Conservation (phyloP, 1,140 invertebrate genomes). For the Microplitis demolitor region DNA sequence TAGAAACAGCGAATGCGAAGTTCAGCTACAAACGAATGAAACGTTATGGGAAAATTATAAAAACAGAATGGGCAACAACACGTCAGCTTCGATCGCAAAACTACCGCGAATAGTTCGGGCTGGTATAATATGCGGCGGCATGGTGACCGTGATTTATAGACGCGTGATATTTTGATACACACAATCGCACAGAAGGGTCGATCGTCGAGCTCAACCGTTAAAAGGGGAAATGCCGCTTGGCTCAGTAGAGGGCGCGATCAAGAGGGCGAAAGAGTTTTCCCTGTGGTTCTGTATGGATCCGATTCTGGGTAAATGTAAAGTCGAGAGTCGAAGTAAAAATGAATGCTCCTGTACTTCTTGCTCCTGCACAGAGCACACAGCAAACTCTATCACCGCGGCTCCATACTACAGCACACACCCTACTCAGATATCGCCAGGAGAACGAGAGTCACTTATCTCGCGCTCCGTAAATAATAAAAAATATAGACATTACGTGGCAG, state of each 20-base stretch:
- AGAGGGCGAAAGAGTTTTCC: no score
- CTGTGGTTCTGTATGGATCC: no score
- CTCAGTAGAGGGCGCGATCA: no score
- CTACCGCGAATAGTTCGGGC: slow-evolving; percentile 28
- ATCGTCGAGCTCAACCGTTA: no score
- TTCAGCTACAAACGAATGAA: not conserved
- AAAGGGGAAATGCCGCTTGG: no score
- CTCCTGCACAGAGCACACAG: not conserved
- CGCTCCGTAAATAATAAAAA: slow-evolving; percentile 37
- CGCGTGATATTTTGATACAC: slow-evolving; percentile 30
- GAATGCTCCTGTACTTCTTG: slow-evolving; percentile 26
- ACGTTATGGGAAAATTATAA: slow-evolving; percentile 8
- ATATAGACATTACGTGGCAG: slow-evolving; percentile 36
- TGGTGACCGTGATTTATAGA: slow-evolving; percentile 32
- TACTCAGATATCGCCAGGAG: slow-evolving; percentile 2
- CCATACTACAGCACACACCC: slow-evolving; percentile 6
- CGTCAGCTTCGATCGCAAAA: slow-evolving; percentile 1
- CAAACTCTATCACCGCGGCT: slow-evolving; percentile 24
- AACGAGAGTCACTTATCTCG: slow-evolving; percentile 31
- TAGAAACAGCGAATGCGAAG: not conserved
- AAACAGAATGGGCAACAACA: slow-evolving; percentile 3
- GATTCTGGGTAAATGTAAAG: not conserved
- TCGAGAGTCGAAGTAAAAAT: not conserved
- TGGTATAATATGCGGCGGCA: slow-evolving; percentile 30
- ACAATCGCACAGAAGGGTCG: not conserved